Evolutionary conservation across 2,113 vertebrate species (phyloP), one percentile per base, ranked within the genome.

Genomic region (Halichoerus grypus): DNA sequence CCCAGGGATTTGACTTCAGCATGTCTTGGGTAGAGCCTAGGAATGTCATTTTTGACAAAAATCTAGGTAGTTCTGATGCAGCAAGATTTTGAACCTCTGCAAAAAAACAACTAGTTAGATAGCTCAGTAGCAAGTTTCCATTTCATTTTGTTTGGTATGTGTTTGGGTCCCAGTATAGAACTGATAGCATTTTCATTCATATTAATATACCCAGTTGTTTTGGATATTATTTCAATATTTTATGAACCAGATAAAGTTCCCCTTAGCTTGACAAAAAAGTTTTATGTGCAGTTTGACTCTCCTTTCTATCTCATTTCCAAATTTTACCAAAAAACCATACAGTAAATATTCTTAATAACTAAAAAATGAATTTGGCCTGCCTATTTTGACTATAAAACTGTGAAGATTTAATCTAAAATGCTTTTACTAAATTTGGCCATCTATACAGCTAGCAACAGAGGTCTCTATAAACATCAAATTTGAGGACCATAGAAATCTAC

Each of bases 141-240:
- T 69, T 81, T 71, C 3, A 33, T 93, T 92, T 85, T 55, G 22
- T 76, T 89, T 94, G 24, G 8, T 80, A 21, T 57, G 1, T 14
- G 79, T 83, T 79, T 96, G 21, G 26, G 24, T 57, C 14, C 22
- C 33, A 26, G 13, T 33, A 14, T 67, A 67, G 31, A 87, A 36
- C 11, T n/a, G 24, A 26, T 81, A 49, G 3, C 1, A 46, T 86
- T 65, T 84, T 67, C 26, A 94, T 71, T 93, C 28, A 76, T 69
- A 71, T 91, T 88, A 76, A 49, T 81, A 59, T 86, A 28, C 8
- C 16, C 13, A 55, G 14, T 53, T 93, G 22, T 87, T 86, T 53
- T 92, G 10, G 21, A 88, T 24, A 83, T 92, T 36, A 86, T 87
- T 87, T 86, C 63, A 71, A 21, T 79, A 82, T 88, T 95, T 84